Evolutionary conservation across 1,140 invertebrate species (phyloP).

Genomic region (Anoplophora glabripennis): DNA sequence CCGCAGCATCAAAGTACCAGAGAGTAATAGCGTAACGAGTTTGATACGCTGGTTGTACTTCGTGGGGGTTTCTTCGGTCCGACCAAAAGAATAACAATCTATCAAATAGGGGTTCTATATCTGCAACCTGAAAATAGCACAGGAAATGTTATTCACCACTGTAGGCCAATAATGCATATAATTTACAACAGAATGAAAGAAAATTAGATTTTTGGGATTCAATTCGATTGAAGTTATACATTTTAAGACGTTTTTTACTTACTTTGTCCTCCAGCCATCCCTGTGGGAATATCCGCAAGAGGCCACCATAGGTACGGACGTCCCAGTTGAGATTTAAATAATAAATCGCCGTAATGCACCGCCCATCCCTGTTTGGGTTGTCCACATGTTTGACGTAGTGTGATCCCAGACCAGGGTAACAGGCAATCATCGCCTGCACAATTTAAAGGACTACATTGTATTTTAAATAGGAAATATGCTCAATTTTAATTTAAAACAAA

Average conservation of each 20-base stretch:
- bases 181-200: too few species aligned
- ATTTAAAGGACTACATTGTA: not conserved
- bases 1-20: slow-evolving; percentile 91
- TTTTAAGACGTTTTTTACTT: slow-evolving; percentile 18
- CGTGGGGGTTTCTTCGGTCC: slow-evolving; percentile 92
- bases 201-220: not conserved
- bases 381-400: slow-evolving; percentile 96
- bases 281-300: slow-evolving; percentile 83
- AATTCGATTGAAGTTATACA: too few species aligned
- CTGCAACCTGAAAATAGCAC: slow-evolving; percentile 64
- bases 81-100: slow-evolving; percentile 97
- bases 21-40: slow-evolving; percentile 93
- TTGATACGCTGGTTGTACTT: slow-evolving; percentile 86
- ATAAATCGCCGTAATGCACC: slow-evolving; percentile 94
- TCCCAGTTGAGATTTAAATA: slow-evolving; percentile 95
- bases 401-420: slow-evolving; percentile 88
- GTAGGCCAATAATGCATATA: too few species aligned
- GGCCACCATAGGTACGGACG: slow-evolving; percentile 63
- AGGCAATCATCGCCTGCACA: slow-evolving; percentile 92
- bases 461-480: too few species aligned
- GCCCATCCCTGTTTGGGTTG: slow-evolving; percentile 93
- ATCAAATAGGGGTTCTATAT: slow-evolving; percentile 92
- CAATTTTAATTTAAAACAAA: too few species aligned
- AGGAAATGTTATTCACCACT: slow-evolving; percentile 4
- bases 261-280: slow-evolving; percentile 62